Evolutionary conservation across 2,113 vertebrate genomes (phyloP), one percentile per base, ranked within the genome.

Genomic region (Hystrix brachyura): DNA sequence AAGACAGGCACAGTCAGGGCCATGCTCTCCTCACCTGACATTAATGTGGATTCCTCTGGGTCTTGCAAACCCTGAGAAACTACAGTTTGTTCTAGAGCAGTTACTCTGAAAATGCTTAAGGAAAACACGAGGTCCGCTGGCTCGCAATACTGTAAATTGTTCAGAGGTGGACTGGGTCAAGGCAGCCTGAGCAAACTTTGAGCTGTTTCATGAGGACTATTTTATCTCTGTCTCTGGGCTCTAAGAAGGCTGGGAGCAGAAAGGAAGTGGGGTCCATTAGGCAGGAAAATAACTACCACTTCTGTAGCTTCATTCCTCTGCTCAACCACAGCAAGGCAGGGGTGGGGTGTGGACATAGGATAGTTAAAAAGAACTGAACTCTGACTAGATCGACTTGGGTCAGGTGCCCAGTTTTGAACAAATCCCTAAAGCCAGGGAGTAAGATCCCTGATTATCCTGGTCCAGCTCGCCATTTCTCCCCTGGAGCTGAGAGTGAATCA

Each of bases 11-110:
- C 48, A 23, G 38, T 23, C 62, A 25, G 43, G 76, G 34, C 32
- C 5, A 3, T 23, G 81, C 38, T 91, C 67, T 67, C n/a, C 18
- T 85, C 59, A 38, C 59, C 60, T 57, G n/a, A 13, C 46, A 48
- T 71, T 51, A 46, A 48, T 27, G 7, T 25, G 34, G 65, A 29
- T 34, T 90, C 60, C 27, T 51, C 53, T 55, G 85, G 46, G 72
- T 62, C 72, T 72, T 89, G 79, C 76, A 81, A 38, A 34, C 86
- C 71, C 80, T 85, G 64, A 76, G 72, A 81, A 90, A 62, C n/a
- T 48, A 18, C 12, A 21, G 4, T 38, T 64, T 78, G 46, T 67
- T 46, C 43, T 21, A 46, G 29, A 60, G 5, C 34, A 82, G 72
- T 67, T 60, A 21, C 38, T 85, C 57, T 92, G 74, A 23, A 94